Evolutionary conservation across 1,140 invertebrate species (phyloP).

Genomic region (Phymorhynchus buccinoides): DNA sequence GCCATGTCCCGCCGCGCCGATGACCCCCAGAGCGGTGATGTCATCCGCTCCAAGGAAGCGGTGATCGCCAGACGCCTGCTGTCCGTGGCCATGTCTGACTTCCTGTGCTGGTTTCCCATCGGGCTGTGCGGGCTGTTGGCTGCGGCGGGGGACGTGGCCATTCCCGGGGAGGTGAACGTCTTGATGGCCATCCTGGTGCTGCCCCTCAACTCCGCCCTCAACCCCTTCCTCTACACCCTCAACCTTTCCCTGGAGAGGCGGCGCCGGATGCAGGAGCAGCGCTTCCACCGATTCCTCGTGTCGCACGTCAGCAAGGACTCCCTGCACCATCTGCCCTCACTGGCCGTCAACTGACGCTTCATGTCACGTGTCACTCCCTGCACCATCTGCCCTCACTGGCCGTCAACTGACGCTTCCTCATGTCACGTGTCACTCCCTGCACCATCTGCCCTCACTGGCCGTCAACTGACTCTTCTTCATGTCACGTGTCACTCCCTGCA

Average conservation of each 20-base stretch:
- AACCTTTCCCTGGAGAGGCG: background rate
- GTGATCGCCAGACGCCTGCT: conserved; percentile 44
- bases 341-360: background rate
- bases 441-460: too few species aligned
- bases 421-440: too few species aligned
- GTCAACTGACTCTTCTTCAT: too few species aligned
- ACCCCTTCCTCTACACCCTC: conserved; percentile 54
- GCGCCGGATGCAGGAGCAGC: background rate
- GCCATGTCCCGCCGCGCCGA: background rate
- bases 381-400: too few species aligned
- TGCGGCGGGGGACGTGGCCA: conserved; percentile 35
- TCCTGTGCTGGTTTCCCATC: conserved; percentile 40
- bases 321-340: background rate
- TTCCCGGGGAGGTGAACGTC: conserved; percentile 51
- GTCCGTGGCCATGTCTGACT: conserved; percentile 43
- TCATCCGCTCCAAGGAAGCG: conserved; percentile 21
- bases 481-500: too few species aligned
- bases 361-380: too few species aligned
- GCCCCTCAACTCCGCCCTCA: conserved; percentile 53
- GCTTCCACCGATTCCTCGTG: background rate
- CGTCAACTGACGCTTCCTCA: too few species aligned
- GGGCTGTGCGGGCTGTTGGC: conserved; percentile 39
- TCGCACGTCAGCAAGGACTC: background rate
- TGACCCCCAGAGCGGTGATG: background rate
- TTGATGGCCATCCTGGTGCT: conserved; percentile 51